A percentile compares a stretch with the other conserved stretches of the same genome.
phyloP scores from a whole-genome alignment of 2,888 invertebrate genomes.

The Tryphoninae sp. region DNA sequence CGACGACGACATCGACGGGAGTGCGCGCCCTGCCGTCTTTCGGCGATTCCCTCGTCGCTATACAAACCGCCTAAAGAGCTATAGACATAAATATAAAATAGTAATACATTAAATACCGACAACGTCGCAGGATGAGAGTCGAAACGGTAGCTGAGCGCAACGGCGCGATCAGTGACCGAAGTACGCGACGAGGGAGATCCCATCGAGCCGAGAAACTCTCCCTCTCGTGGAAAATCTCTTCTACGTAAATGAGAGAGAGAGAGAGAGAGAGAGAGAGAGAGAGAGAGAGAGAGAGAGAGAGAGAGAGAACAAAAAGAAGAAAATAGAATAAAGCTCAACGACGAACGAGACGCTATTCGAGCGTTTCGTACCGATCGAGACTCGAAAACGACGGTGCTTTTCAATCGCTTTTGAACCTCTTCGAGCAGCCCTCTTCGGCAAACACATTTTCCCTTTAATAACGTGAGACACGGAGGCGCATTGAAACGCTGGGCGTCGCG shows the following conservation, averaged over 20 bases:
- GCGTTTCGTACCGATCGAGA: conserved; percentile 42
- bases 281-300: conserved; percentile 28
- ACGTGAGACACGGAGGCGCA: conserved; percentile 45
- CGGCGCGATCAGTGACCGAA: conserved; percentile 28
- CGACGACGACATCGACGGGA: conserved; percentile 30
- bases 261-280: neutral
- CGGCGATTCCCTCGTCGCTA: conserved; percentile 55
- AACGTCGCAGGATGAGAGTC: conserved; percentile 31
- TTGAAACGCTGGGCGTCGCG: conserved; percentile 9
- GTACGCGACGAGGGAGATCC: conserved; percentile 56
- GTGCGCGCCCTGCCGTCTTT: conserved; percentile 56
- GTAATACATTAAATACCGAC: neutral
- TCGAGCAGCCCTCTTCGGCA: neutral
- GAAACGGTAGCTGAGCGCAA: conserved; percentile 27
- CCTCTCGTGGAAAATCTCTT: conserved; percentile 22
- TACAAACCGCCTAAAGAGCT: conserved; percentile 42
- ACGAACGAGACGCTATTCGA: conserved; percentile 35
- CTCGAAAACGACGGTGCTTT: conserved; percentile 16
- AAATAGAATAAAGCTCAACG: neutral
- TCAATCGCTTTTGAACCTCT: conserved; percentile 47
- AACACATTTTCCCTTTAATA: conserved; percentile 50
- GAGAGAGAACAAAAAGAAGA: neutral
- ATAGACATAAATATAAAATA: conserved; percentile 28
- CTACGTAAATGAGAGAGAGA: neutral
- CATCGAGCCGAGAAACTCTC: conserved; percentile 21